Percentiles rank a stretch among this genome's conserved stretches.
phyloP scores from a whole-genome alignment of 1,140 invertebrate species.

The Idris sp. region DNA sequence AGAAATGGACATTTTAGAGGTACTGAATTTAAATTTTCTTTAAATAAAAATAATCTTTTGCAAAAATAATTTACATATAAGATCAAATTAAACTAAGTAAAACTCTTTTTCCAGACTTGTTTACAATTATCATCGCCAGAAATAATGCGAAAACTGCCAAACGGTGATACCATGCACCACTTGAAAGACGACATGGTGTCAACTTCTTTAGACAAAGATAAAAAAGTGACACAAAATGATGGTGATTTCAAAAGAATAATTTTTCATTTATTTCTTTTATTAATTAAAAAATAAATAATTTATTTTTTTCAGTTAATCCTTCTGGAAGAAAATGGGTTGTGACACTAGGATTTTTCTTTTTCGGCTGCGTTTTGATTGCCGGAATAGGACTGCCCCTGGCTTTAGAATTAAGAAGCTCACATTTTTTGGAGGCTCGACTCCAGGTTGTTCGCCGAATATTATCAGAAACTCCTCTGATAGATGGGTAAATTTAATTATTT shows the following conservation, averaged over 20 bases:
- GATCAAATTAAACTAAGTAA: too few relatives aligned
- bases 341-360: slow-evolving; percentile 72
- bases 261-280: not conserved
- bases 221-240: slow-evolving; percentile 31
- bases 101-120: slow-evolving; percentile 70
- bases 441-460: slow-evolving; percentile 80
- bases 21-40: slow-evolving; percentile 41
- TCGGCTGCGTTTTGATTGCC: slow-evolving; percentile 74
- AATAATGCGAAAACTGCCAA: slow-evolving; percentile 75
- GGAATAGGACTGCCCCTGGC: slow-evolving; percentile 79
- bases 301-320: slow-evolving; percentile 42
- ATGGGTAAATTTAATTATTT: slow-evolving; percentile 71
- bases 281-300: too few relatives aligned
- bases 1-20: slow-evolving; percentile 75
- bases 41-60: too few relatives aligned
- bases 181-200: slow-evolving; percentile 49
- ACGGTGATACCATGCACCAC: slow-evolving; percentile 71
- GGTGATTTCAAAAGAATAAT: slow-evolving; percentile 20
- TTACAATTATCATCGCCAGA: slow-evolving; percentile 76
- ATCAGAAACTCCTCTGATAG: slow-evolving; percentile 79
- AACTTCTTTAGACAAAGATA: slow-evolving; percentile 48
- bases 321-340: slow-evolving; percentile 70
- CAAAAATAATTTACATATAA: too few relatives aligned
- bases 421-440: slow-evolving; percentile 79
- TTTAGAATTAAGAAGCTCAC: slow-evolving; percentile 80